Percentiles rank a stretch among this genome's conserved stretches.
These are phyloP conservation scores for Xenotilapia longispinis DNA, from an alignment of 2,113 vertebrate genomes.

Conservation along the genomic window DNA sequence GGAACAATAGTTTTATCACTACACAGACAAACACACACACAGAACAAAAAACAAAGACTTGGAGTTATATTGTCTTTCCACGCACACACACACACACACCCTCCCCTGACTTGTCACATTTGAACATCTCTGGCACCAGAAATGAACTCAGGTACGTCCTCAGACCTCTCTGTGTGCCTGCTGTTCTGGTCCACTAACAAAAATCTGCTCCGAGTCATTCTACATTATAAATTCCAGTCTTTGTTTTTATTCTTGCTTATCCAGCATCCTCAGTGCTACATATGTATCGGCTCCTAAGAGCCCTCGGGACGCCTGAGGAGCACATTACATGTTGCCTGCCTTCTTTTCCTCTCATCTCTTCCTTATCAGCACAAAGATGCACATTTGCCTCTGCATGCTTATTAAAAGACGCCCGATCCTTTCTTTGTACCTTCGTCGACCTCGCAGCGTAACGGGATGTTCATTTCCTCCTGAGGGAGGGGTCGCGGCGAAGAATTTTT, in stretches of 20 bases:
- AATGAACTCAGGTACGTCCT: not conserved
- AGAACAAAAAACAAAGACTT: not conserved
- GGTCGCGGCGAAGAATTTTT: not conserved
- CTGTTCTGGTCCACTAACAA: not conserved
- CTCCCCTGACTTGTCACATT: not conserved
- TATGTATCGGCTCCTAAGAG: constrained; percentile 1
- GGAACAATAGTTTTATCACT: not conserved
- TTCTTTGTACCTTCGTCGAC: not conserved
- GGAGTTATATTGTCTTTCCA: not conserved
- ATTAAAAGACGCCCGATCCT: not conserved
- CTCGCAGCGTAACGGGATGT: not conserved
- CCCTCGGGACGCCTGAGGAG: not conserved
- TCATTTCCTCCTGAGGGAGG: not conserved
- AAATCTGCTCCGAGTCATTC: not conserved
- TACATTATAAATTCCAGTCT: constrained; percentile 11
- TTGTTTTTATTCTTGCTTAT: not conserved
- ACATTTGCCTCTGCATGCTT: constrained; percentile 11
- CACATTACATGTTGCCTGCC: not conserved
- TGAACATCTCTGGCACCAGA: constrained; percentile 4
- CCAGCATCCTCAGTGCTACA: not conserved
- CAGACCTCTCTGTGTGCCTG: not conserved
- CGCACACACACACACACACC: not conserved
- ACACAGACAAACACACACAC: not conserved
- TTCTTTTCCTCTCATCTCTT: constrained; percentile 20
- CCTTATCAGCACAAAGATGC: constrained; percentile 38